Evolutionary conservation across 35 echinoderm and acorn worm genomes (phyloP), one percentile per base, ranked within the genome.

Genomic region (Patiria miniata): DNA sequence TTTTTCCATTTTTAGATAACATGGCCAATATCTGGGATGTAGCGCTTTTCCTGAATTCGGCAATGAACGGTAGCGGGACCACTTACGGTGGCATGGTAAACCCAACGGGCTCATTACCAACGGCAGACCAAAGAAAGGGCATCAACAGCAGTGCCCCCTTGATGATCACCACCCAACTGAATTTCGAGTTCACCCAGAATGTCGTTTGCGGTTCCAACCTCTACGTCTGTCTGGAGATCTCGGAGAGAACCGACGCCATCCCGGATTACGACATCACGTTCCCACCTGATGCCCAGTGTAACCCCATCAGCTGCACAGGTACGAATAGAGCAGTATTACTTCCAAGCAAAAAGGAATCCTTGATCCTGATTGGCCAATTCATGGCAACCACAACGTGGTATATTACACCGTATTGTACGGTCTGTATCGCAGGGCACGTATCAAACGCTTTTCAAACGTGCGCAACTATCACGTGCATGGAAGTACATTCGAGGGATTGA

Each of bases 201-300:
- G 10, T 73, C 26, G 19, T 8, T 14, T 73, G 65, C 34, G 65
- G 65, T 73, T 26, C 65, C 15, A 23, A 18, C 65, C 65, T 73
- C 65, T 73, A 73, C 34, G 65, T 73, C 29, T 73, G 65, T 23
- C 65, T 73, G 22, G 65, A 73, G 2, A 36, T 73, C 26, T 73
- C 65, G 21, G 65, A n/a, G n/a, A n/a, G n/a, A n/a, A n/a, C 65
- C 9, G 14, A 9, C 14, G 65, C 65, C 8, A 14, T 23, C 10
- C 14, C 0, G 22, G 26, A 73, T 9, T 36, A 73, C 65, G 29
- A 23, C 65, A 73, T 73, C 26, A 36, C 23, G 10, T 73, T 73
- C 65, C 65, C 65, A 32, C 65, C 19, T 18, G 29, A 15, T 73
- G 10, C 65, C 7, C 21, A 18, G 14, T 73, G 65, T 23, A 73